Conservation (phyloP, 2,113 vertebrate species). For the Chitala chitala region DNA sequence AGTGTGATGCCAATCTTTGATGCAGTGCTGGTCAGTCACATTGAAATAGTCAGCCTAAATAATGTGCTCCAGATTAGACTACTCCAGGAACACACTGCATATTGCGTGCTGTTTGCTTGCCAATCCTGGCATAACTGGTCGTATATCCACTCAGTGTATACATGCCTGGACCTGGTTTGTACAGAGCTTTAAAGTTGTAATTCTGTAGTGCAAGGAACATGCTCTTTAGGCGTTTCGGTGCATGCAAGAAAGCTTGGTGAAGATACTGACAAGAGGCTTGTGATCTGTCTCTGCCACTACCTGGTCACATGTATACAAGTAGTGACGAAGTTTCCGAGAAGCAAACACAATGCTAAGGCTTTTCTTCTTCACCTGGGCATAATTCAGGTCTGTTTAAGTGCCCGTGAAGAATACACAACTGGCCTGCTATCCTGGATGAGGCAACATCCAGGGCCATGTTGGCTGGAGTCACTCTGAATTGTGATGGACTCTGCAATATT, state of each 20-base stretch:
- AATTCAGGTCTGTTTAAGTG: slow-evolving; percentile 15
- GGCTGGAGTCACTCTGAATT: slow-evolving; percentile 32
- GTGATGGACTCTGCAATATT: slow-evolving; percentile 31
- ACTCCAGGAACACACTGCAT: slow-evolving; percentile 20
- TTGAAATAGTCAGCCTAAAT: slow-evolving; percentile 30
- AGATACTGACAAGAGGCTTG: slow-evolving; percentile 26
- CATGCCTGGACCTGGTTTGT: slow-evolving; percentile 28
- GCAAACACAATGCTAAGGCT: slow-evolving; percentile 31
- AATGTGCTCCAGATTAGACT: slow-evolving; percentile 20
- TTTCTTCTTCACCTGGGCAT: slow-evolving; percentile 25
- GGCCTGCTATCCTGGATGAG: slow-evolving; percentile 19
- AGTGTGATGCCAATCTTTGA: slow-evolving; percentile 22
- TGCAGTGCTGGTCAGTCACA: slow-evolving; percentile 25
- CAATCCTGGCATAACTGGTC: no score
- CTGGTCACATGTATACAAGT: slow-evolving; percentile 24
- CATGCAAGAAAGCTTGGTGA: slow-evolving; percentile 29
- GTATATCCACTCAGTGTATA: no score
- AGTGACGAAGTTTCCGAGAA: slow-evolving; percentile 29
- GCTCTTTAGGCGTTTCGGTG: slow-evolving; percentile 32
- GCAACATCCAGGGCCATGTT: slow-evolving; percentile 18
- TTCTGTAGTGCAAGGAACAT: slow-evolving; percentile 31
- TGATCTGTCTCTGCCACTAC: slow-evolving; percentile 30
- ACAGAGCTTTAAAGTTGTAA: slow-evolving; percentile 27
- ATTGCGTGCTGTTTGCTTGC: neutral
- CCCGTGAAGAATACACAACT: slow-evolving; percentile 12